phyloP scores from a whole-genome alignment of 2,113 vertebrate genomes.

The Tetrax tetrax region DNA sequence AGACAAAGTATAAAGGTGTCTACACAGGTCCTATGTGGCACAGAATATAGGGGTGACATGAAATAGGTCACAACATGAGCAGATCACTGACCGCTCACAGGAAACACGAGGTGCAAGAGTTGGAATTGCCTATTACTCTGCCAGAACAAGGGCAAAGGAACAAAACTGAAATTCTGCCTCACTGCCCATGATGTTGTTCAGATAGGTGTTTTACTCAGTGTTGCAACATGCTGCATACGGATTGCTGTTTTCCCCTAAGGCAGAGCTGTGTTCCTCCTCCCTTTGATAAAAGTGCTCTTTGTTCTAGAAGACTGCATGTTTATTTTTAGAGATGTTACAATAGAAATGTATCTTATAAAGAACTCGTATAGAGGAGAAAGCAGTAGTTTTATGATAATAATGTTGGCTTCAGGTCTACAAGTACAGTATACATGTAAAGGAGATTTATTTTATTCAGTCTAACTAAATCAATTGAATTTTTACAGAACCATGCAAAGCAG shows the following conservation, averaged over 20 bases:
- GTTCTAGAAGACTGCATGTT: neutral
- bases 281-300: neutral
- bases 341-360: neutral
- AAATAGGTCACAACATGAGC: too few relatives aligned
- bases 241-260: neutral
- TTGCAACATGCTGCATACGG: neutral
- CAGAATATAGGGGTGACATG: neutral
- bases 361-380: neutral
- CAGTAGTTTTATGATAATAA: neutral
- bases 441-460: neutral
- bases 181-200: neutral
- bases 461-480: neutral
- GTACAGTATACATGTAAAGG: neutral
- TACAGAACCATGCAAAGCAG: neutral
- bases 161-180: neutral
- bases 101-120: neutral
- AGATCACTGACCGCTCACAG: neutral
- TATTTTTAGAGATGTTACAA: neutral
- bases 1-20: neutral
- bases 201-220: neutral
- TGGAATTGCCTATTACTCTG: neutral
- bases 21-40: accelerated
- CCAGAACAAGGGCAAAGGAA: neutral
- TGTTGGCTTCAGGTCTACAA: neutral
- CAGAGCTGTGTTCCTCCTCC: neutral